Evolutionary conservation across 2,113 vertebrate species (phyloP), one percentile per base, ranked within the genome.

Genomic region (Thamnaconus septentrionalis): DNA sequence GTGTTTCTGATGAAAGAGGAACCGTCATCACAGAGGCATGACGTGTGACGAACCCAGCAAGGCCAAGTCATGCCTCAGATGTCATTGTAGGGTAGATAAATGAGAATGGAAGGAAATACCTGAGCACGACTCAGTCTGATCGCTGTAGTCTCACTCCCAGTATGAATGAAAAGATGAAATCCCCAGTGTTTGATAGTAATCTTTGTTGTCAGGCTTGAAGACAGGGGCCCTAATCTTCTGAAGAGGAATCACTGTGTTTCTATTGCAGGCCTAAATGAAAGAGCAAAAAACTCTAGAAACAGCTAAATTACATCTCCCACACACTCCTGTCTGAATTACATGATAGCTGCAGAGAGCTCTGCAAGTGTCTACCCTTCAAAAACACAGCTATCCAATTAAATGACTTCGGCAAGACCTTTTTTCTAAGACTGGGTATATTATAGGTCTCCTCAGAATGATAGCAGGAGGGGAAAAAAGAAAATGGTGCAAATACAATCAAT

Each of bases 141-240:
- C 41, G 71, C 64, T 4, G 9, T 4, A 5, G 64, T 43, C 58
- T 7, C 41, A 61, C 39, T 39, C 6, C n/a, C 4, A 56, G 18
- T 49, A 3, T 62, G 65, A 79, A 62, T 70, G 40, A 76, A 78
- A 67, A 73, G 56, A 73, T 59, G 60, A 56, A 73, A 65, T 67
- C 55, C 47, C 41, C 41, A 46, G 6, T 12, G 56, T 82, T 59
- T 64, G n/a, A 73, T 45, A 49, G 49, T 61, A 9, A 45, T 49
- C 65, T 75, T 66, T 74, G 53, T 78, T 76, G 56, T 78, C 52
- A 18, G 49, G 6, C 46, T 73, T 45, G 64, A 41, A 65, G 53
- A 63, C 65, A 69, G 11, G 54, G 64, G 44, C 44, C 47, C 46
- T 61, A 68, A 85, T 56, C 68, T 62, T 59, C 55, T 64, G 12